A percentile compares a stretch with the other conserved stretches of the same genome.
These are phyloP conservation scores for Hylomyscus alleni DNA, from an alignment of 2,797 vertebrate genomes.

Conservation along the genomic window DNA sequence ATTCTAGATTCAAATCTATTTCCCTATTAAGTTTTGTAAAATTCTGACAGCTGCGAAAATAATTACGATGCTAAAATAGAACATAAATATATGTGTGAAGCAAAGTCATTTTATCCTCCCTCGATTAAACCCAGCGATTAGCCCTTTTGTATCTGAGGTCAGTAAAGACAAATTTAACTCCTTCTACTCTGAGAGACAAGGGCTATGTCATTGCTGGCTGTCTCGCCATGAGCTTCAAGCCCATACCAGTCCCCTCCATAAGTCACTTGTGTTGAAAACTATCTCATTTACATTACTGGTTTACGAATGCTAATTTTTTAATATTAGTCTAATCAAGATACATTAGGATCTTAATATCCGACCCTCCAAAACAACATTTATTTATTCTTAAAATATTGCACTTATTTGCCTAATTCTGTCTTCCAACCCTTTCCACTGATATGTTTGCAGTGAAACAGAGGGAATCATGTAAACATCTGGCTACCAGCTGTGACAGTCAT, in stretches of 20 bases:
- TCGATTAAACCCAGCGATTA: constrained; percentile 73
- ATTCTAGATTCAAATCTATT: constrained; percentile 64
- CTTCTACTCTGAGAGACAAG: background rate
- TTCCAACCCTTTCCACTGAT: constrained; percentile 60
- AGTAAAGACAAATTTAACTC: constrained; percentile 62
- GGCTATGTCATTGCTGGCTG: background rate
- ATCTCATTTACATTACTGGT: constrained; percentile 39
- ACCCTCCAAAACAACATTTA: constrained; percentile 48
- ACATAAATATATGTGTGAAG: constrained; percentile 64
- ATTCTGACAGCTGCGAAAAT: constrained; percentile 77
- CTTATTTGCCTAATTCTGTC: constrained; percentile 73
- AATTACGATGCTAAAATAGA: constrained; percentile 76
- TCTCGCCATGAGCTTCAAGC: background rate
- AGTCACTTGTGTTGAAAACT: background rate
- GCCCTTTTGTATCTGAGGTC: constrained; percentile 50
- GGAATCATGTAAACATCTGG: constrained; percentile 80
- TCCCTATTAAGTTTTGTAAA: constrained; percentile 71
- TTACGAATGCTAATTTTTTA: constrained; percentile 70
- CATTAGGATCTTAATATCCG: constrained; percentile 45
- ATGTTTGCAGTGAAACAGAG: constrained; percentile 72
- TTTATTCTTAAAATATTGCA: constrained; percentile 54
- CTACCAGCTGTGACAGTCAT: constrained; percentile 76
- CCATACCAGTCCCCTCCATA: background rate
- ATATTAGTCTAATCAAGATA: constrained; percentile 69
- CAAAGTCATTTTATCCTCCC: constrained; percentile 69